Evolutionary conservation across 2,888 invertebrate species (phyloP), one percentile per base, ranked within the genome.

Genomic region (Eristalinus aeneus): DNA sequence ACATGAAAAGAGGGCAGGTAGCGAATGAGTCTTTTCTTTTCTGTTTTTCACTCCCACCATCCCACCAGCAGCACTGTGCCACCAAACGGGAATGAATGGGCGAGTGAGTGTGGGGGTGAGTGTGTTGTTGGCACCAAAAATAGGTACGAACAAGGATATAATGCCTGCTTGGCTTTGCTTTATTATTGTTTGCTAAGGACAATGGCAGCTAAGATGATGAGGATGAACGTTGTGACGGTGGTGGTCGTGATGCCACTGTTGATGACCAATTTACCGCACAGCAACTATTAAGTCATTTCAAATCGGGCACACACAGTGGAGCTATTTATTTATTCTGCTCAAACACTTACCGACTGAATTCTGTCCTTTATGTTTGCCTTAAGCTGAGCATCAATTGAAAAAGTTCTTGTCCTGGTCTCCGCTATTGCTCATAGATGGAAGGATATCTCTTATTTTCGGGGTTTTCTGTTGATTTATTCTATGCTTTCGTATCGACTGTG

Each of bases 301-400:
- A 39, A 32, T 9, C 0, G 31, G 16, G 61, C 5, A 32, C 16
- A 11, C 46, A 31, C 9, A 23, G 23, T 56, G 34, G 64, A 65
- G 36, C 16, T 10, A 46, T 23, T 22, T 56, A 11, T 53, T 16
- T 65, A 32, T 39, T 32, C n/a, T 61, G 53, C 67, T 46, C 46
- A 46, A 46, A 46, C 46, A 82, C 86, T 86, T 82, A 82, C 86
- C 72, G 46, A 86, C 86, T 86, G 31, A 86, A 86, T 78, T 58
- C 16, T 86, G 73, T 86, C 82, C 82, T 86, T 82, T 86, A 82
- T 69, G 82, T 78, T 86, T 74, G 71, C 69, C 71, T 74, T 73
- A 71, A 77, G 39, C 60, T 69, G 69, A 78, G 71, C 86, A 78
- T 82, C 78, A 78, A 86, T 82, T 82, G 78, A 39, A 63, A 78